Percentiles rank a stretch among this genome's conserved stretches.
phyloP scores from a whole-genome alignment of 2,888 invertebrate genomes.

The Proisotoma minuta region DNA sequence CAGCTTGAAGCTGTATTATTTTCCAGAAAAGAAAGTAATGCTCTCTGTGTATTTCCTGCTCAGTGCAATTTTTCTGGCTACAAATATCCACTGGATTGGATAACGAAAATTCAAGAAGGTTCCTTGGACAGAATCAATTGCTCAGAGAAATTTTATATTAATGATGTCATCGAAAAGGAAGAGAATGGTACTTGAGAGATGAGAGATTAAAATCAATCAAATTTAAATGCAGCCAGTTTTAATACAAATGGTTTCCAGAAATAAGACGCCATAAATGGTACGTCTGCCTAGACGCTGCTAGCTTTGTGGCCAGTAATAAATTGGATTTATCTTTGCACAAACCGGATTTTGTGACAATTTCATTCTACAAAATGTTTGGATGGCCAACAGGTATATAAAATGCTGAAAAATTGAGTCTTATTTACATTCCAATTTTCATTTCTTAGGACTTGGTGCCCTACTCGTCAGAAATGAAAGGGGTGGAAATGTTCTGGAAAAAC shows the following conservation, averaged over 20 bases:
- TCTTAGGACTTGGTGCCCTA: conserved; percentile 71
- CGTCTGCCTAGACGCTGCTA: conserved; percentile 80
- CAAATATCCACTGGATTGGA: conserved; percentile 77
- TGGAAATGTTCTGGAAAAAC: conserved; percentile 58
- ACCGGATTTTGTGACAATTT: conserved; percentile 85
- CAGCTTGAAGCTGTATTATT: too few species aligned
- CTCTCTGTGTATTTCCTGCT: conserved; percentile 79
- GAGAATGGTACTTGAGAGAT: too few species aligned
- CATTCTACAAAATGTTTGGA: conserved; percentile 96
- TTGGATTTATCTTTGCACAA: conserved; percentile 66
- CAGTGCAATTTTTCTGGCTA: conserved; percentile 92
- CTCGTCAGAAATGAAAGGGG: conserved; percentile 66
- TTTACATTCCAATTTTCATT: not conserved
- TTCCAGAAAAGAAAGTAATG: conserved; percentile 50
- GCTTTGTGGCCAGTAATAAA: conserved; percentile 69
- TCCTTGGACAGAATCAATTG: conserved; percentile 33
- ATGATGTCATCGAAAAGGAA: conserved; percentile 8
- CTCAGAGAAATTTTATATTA: conserved; percentile 34
- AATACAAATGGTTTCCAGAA: too few species aligned
- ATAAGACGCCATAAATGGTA: conserved; percentile 56
- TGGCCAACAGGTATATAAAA: conserved; percentile 70
- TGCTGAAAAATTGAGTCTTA: not conserved
- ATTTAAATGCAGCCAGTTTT: not conserved
- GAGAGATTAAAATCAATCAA: too few species aligned
- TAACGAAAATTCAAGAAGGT: conserved; percentile 61